Percentiles rank a stretch among this genome's conserved stretches.
Conservation (phyloP, 2,113 vertebrate species). For the Potamarius usumacintae region DNA sequence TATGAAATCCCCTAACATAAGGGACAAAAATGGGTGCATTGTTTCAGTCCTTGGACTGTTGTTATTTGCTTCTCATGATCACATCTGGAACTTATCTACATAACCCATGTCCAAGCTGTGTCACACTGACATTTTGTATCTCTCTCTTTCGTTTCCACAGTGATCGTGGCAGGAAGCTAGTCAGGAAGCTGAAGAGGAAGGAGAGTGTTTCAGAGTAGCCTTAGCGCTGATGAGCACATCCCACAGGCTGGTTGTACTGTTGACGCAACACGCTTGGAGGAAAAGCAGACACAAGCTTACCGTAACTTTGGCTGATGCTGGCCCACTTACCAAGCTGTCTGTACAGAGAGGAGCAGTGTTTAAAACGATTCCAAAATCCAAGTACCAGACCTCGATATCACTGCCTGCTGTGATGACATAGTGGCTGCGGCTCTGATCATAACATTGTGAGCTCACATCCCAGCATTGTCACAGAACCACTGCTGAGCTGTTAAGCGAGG, state of each 20-base stretch:
- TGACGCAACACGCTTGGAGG: slow-evolving; percentile 32
- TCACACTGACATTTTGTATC: not conserved
- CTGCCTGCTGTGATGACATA: not conserved
- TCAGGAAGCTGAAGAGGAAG: slow-evolving; percentile 33
- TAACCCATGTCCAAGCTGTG: not conserved
- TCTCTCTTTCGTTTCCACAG: not conserved
- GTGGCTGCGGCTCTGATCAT: not conserved
- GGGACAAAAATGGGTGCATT: not conserved
- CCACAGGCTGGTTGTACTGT: slow-evolving; percentile 27
- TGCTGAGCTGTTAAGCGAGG: not conserved
- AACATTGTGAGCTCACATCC: not conserved
- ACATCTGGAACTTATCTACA: not conserved
- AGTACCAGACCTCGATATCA: not conserved
- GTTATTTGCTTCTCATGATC: not conserved
- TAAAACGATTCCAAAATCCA: slow-evolving; percentile 12
- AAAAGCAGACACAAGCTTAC: slow-evolving; percentile 19
- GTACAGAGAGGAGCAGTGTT: not conserved
- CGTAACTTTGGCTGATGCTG: slow-evolving; percentile 4
- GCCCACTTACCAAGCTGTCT: slow-evolving; percentile 30
- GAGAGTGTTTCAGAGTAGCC: not conserved
- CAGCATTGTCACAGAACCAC: not conserved
- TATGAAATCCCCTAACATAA: not conserved
- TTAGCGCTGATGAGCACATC: slow-evolving; percentile 29
- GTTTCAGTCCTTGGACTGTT: not conserved
- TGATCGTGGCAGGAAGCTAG: slow-evolving; percentile 16